Conservation (phyloP, 2,888 invertebrate species). For the Cosmia trapezina region DNA sequence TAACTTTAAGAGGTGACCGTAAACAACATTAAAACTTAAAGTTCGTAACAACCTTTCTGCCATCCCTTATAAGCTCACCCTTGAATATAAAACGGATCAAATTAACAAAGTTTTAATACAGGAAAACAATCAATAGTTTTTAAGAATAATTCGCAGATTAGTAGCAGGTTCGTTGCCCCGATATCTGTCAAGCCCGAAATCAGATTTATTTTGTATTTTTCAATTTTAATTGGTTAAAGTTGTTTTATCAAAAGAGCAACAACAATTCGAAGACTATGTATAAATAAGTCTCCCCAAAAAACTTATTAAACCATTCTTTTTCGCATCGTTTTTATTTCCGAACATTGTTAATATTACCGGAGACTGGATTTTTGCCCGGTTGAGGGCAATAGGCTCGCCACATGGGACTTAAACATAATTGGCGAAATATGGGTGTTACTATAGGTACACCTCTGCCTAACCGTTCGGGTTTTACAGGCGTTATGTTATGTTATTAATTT, state of each 20-base stretch:
- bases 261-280: neutral
- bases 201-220: neutral
- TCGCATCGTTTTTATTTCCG: neutral
- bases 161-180: neutral
- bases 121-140: conserved; percentile 19
- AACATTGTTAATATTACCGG: neutral
- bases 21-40: conserved; percentile 28
- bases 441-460: neutral
- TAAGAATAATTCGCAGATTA: conserved; percentile 6
- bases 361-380: neutral
- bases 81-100: conserved; percentile 20
- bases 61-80: conserved; percentile 31
- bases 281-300: neutral
- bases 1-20: neutral
- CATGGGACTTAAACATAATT: neutral
- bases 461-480: neutral
- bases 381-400: neutral
- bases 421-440: neutral
- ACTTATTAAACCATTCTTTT: neutral
- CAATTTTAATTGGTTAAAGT: neutral
- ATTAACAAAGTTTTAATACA: conserved; percentile 36
- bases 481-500: neutral
- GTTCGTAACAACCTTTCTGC: conserved; percentile 21
- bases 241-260: neutral
- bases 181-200: neutral